These are phyloP conservation scores for Anas platyrhynchos DNA, from an alignment of 2,113 vertebrate genomes.

Conservation along the genomic window DNA sequence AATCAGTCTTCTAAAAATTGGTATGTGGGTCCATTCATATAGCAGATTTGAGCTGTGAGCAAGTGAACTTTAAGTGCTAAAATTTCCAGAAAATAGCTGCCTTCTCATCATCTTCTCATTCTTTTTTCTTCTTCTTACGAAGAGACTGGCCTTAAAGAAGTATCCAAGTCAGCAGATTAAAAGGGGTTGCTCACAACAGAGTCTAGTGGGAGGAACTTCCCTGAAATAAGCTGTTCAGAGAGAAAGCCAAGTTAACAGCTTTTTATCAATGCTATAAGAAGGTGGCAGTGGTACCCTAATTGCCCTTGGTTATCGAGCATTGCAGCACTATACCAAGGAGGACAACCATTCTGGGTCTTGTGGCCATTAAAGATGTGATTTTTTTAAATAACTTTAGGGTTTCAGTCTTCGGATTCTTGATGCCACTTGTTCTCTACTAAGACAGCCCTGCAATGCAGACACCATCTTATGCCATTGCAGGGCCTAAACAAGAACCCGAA, in stretches of 20 bases:
- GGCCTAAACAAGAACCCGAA: neutral
- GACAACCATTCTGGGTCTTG: neutral
- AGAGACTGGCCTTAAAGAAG: neutral
- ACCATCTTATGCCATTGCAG: neutral
- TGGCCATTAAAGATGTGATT: neutral
- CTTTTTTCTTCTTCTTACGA: neutral
- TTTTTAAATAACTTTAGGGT: neutral
- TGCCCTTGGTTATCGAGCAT: neutral
- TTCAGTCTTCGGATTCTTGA: neutral
- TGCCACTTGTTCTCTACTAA: neutral
- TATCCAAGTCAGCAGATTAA: neutral
- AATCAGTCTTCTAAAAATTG: neutral
- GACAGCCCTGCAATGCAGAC: neutral
- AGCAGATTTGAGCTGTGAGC: neutral
- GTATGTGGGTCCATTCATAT: neutral
- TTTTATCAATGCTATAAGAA: neutral
- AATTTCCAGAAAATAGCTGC: neutral
- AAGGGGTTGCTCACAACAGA: neutral
- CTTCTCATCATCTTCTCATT: neutral
- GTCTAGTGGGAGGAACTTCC: neutral
- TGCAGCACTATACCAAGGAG: neutral
- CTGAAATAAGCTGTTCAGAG: neutral
- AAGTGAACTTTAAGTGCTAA: neutral
- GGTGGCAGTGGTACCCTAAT: neutral
- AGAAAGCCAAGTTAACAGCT: neutral